Base-by-base conservation (phyloP, 2,888 invertebrate genomes). In the Calliphora vomitoria region DNA sequence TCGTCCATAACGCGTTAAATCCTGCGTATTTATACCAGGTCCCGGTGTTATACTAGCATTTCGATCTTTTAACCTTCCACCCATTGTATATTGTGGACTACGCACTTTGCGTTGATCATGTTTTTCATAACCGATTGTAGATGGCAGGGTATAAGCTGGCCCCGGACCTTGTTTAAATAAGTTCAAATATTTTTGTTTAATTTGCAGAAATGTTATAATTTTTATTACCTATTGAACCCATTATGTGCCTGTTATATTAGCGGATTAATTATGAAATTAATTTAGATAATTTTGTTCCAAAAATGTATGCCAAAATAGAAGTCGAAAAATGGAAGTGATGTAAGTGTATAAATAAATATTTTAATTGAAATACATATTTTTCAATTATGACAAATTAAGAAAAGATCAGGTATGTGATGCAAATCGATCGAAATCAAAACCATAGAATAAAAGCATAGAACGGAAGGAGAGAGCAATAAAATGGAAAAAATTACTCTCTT, bases 81-180 rank as follows among this genome's bases (percentile, higher is more conserved):
- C 93, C 75, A 94, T 92, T 6, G 93, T 92, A 85, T 92, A 94
- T 81, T 92, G 92, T 0, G 94, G 96, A 90, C 94, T 93, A 47
- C 95, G 93, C 75, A 93, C 92, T 66, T 94, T 94, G 0, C 95
- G 94, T 18, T 93, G 92, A 91, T 96, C 96, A 91, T 96, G 96
- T 6, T 94, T 92, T 0, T 94, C 92, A 89, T 94, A 95, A 8
- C 96, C 96, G 8, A 95, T 94, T 13, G 95, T 94, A 2, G 95
- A 91, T 25, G 95, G 95, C 60, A 96, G 92, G 89, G 93, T 91
- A 90, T 96, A 96, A 41, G 94, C 94, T 18, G 96, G 96, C 74
- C 96, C 96, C 88, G 96, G 96, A 82, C 95, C 95, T 92, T 94
- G 80, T 41, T 4, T 20, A 25, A 20, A 81, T 53, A 20, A 4